phyloP scores from a whole-genome alignment of 2,888 invertebrate species.

The Perithous albicinctus region DNA sequence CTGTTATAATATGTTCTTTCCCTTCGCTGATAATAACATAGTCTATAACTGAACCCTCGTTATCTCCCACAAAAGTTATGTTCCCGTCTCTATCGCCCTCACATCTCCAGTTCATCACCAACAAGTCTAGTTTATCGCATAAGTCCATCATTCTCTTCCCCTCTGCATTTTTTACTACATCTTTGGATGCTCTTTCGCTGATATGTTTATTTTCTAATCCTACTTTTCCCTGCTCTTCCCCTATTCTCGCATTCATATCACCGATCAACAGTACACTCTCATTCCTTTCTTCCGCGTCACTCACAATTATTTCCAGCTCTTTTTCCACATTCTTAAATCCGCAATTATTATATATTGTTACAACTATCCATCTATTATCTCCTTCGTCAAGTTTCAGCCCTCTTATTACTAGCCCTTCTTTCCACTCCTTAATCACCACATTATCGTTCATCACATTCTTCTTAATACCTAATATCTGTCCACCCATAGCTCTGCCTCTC shows the following conservation, averaged over 20 bases:
- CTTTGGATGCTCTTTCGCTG: slow-evolving; percentile 2
- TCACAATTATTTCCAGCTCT: not conserved
- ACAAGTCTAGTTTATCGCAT: not conserved
- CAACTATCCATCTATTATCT: not conserved
- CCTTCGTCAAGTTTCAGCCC: not conserved
- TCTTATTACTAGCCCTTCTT: too few relatives aligned
- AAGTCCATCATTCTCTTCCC: slow-evolving; percentile 14
- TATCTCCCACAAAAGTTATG: slow-evolving; percentile 3
- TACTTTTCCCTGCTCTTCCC: slow-evolving; percentile 5
- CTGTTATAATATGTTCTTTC: not conserved
- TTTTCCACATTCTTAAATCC: too few relatives aligned
- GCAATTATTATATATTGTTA: too few relatives aligned
- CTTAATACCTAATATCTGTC: slow-evolving; percentile 37
- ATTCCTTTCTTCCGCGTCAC: not conserved
- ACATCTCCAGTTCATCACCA: slow-evolving; percentile 32
- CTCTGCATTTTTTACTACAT: slow-evolving; percentile 23
- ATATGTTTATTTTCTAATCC: not conserved
- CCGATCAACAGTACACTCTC: slow-evolving; percentile 16
- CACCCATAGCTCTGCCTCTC: slow-evolving; percentile 43
- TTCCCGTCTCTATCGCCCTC: slow-evolving; percentile 13
- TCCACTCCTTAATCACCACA: slow-evolving; percentile 20
- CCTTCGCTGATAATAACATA: slow-evolving; percentile 18
- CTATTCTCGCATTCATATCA: too few relatives aligned
- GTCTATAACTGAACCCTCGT: slow-evolving; percentile 41
- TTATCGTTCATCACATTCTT: too few relatives aligned